Conservation (phyloP, 1,140 invertebrate genomes). For the Aethina tumida region DNA sequence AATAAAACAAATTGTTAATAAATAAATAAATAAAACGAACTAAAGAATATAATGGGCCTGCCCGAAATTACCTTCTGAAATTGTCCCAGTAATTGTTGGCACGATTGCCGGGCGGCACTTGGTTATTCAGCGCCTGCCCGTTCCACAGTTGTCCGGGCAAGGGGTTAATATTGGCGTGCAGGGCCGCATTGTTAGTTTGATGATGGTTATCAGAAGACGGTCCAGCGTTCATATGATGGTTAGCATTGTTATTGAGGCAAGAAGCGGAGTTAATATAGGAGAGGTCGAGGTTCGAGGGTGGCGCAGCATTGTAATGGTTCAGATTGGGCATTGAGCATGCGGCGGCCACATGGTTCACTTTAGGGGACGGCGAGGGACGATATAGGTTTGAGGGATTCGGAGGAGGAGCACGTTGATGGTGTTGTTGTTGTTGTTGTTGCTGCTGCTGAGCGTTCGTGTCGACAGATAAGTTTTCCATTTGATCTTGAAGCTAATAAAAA, state of each 20-base stretch:
- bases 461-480: conserved; percentile 11
- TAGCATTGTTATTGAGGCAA: conserved; percentile 26
- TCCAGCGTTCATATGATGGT: conserved; percentile 11
- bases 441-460: no score
- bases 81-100: conserved; percentile 91
- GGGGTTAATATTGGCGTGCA: conserved; percentile 21
- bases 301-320: conserved; percentile 24
- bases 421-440: conserved; percentile 3
- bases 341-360: conserved; percentile 25
- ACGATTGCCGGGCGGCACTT: conserved; percentile 75
- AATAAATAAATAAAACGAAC: conserved; percentile 3
- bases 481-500: conserved; percentile 15
- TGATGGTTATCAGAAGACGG: conserved; percentile 15
- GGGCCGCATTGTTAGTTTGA: conserved; percentile 21
- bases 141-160: conserved; percentile 34
- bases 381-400: conserved; percentile 6
- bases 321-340: conserved; percentile 28
- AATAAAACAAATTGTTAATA: not conserved
- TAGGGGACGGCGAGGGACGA: conserved; percentile 12
- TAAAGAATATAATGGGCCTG: not conserved
- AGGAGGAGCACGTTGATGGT: not conserved
- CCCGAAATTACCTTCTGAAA: conserved; percentile 63
- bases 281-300: conserved; percentile 19
- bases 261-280: conserved; percentile 19
- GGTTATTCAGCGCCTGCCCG: conserved; percentile 62